Evolutionary conservation across 92 coral and sea anemone species (phyloP), one percentile per base, ranked within the genome.

Genomic region (Epizoanthus illoricatus): DNA sequence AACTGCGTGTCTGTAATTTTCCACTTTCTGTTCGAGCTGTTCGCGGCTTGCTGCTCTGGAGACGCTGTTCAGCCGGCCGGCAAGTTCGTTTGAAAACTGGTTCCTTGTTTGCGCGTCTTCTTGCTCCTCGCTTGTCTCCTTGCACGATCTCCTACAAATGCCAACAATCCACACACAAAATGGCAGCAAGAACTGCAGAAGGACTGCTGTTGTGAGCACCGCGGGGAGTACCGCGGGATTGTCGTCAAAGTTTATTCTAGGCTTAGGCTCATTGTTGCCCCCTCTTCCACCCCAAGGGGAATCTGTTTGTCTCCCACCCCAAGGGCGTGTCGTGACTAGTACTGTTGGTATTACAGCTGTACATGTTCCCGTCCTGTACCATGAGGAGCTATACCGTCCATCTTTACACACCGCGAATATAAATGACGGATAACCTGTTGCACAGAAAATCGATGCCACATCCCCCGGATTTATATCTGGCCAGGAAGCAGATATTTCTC

Each of bases 241-340:
- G 75, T 89, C 95, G 49, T 92, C 92, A 81, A 89, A 89, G 75
- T 89, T 84, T 42, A 92, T 76, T 17, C 78, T 64, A 23, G 63
- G 61, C 11, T 17, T 8, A 9, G 28, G 20, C 24, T 55, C 47
- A 24, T 18, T 45, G 13, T 21, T 45, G 70, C 18, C 81, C 9
- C 86, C 86, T 36, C 66, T 69, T 62, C 70, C 68, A 10, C 66
- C 43, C 84, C 75, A 67, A 7, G 64, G 84, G 45, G 65, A 23
- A 13, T 21, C 13, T 19, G 87, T 84, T 1, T 75, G 81, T 12
- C n/a, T 11, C 67, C 59, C 41, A 49, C 12, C 24, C 81, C 71
- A 74, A 9, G 86, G 75, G 19, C 59, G 67, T 15, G 73, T 52
- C 23, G 56, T 59, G 18, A 49, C 72, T 11, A 40, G 36, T 28